These are phyloP conservation scores for Caenorhabditis briggsae DNA, from an alignment of 1,140 invertebrate genomes.

Conservation along the genomic window DNA sequence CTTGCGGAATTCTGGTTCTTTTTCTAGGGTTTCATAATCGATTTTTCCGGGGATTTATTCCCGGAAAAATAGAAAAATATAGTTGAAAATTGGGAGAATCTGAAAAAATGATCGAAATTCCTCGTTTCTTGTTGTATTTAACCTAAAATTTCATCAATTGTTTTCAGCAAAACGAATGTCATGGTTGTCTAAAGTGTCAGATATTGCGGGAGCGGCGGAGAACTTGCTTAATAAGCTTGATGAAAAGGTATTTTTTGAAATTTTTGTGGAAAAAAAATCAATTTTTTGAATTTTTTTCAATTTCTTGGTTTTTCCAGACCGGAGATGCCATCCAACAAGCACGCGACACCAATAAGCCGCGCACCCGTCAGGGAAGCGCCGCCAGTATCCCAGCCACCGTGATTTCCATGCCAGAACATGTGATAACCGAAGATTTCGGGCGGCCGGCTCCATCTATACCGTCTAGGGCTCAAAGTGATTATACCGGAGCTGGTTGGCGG, in stretches of 20 bases:
- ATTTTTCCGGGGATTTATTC: too few species aligned
- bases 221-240: conserved; percentile 56
- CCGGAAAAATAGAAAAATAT: too few species aligned
- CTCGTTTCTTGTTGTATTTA: not conserved
- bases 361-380: conserved; percentile 42
- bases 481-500: conserved; percentile 21
- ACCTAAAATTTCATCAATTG: not conserved
- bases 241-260: conserved; percentile 1
- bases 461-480: conserved; percentile 40
- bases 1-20: not conserved
- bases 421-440: conserved; percentile 37
- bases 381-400: conserved; percentile 26
- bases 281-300: not conserved
- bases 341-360: not conserved
- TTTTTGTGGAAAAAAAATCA: too few species aligned
- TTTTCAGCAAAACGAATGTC: conserved; percentile 58
- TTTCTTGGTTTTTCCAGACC: not conserved
- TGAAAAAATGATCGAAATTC: not conserved
- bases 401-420: conserved; percentile 46
- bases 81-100: too few species aligned
- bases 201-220: conserved; percentile 63
- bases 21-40: too few species aligned
- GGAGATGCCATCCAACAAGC: conserved; percentile 48
- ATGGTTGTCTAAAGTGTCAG: conserved; percentile 61
- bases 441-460: conserved; percentile 30